Percentiles rank a stretch among this genome's conserved stretches.
Evolutionary conservation across 2,113 vertebrate genomes (phyloP).

Genomic region (Thymallus thymallus): DNA sequence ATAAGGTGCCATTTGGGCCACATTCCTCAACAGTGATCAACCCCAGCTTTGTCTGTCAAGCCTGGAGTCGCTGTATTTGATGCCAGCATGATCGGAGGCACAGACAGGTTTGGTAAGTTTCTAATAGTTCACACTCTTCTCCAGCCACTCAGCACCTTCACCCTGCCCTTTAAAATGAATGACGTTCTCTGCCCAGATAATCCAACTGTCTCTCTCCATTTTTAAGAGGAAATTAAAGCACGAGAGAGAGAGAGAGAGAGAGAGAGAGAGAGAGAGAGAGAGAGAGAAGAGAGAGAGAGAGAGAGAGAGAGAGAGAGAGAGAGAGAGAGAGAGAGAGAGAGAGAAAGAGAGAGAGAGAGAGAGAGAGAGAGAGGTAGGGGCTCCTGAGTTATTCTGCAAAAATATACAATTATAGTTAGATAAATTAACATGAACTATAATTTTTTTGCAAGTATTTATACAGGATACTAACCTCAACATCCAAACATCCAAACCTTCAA

Average conservation of each 20-base stretch:
- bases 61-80: slow-evolving; percentile 45
- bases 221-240: too few species aligned
- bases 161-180: slow-evolving; percentile 18
- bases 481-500: too few species aligned
- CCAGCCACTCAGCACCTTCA: slow-evolving; percentile 63
- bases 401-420: too few species aligned
- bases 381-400: too few species aligned
- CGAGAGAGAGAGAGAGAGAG: neutral
- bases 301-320: neutral
- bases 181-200: slow-evolving; percentile 46
- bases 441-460: too few species aligned
- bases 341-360: too few species aligned
- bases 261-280: neutral
- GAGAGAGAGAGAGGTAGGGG: too few species aligned
- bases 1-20: too few species aligned
- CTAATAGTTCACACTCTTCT: slow-evolving; percentile 52
- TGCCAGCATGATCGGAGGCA: slow-evolving; percentile 45
- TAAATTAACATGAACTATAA: too few species aligned
- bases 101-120: slow-evolving; percentile 25
- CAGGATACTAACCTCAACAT: too few species aligned
- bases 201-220: slow-evolving; percentile 27
- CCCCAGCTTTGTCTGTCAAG: slow-evolving; percentile 52
- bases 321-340: slow-evolving; percentile 12
- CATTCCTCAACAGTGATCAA: slow-evolving; percentile 56
- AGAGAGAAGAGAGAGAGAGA: neutral